A percentile compares a stretch with the other conserved stretches of the same genome.
Conservation (phyloP, 2,888 invertebrate species). For the Hetaerina titia region DNA sequence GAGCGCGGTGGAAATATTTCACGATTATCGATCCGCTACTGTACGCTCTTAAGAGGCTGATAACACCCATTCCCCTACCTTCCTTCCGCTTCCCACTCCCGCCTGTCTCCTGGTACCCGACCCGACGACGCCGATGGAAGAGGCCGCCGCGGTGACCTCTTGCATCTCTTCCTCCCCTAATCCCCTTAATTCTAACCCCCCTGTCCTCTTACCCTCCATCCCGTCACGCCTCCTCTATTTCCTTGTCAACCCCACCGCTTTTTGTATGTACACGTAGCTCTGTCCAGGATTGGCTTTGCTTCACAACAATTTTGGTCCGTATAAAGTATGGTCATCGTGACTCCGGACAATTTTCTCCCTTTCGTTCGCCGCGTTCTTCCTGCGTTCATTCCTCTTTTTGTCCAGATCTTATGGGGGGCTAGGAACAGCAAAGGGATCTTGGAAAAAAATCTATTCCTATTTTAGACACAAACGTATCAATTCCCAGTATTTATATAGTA, state of each 20-base stretch:
- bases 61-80: background rate
- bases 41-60: background rate
- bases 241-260: background rate
- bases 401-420: background rate
- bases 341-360: background rate
- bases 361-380: background rate
- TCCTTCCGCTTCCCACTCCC: too few relatives aligned
- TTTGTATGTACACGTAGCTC: background rate
- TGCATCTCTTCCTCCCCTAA: too few relatives aligned
- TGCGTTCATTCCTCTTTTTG: background rate
- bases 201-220: background rate
- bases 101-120: too few relatives aligned
- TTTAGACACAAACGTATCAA: too few relatives aligned
- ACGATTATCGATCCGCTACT: background rate
- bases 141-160: too few relatives aligned
- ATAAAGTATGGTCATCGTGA: background rate
- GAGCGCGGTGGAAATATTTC: background rate
- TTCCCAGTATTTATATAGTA: too few relatives aligned
- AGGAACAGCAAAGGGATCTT: too few relatives aligned
- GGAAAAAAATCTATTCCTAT: too few relatives aligned
- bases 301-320: background rate
- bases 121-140: too few relatives aligned
- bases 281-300: background rate
- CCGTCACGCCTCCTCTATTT: background rate
- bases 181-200: too few relatives aligned